Percentiles rank a stretch among this genome's conserved stretches.
Conservation (phyloP, 2,113 vertebrate genomes). For the Bujurquina vittata region DNA sequence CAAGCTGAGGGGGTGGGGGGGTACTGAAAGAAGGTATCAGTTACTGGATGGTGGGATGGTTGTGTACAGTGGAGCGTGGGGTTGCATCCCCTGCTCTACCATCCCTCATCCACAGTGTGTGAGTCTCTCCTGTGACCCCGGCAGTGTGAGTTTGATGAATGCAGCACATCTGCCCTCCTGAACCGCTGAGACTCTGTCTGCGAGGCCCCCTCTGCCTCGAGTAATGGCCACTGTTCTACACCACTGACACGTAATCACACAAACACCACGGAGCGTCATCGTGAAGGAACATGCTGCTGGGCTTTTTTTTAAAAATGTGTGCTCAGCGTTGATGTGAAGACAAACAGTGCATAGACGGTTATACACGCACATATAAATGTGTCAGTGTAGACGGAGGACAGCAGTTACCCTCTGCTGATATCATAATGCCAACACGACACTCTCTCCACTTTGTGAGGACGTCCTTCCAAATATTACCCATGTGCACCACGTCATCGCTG, state of each 20-base stretch:
- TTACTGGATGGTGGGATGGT: constrained; percentile 26
- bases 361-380: constrained; percentile 36
- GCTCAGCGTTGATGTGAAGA: background rate
- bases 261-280: background rate
- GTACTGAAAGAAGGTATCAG: background rate
- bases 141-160: constrained; percentile 89
- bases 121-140: constrained; percentile 84
- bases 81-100: constrained; percentile 75
- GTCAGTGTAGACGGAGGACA: constrained; percentile 51
- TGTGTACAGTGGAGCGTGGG: constrained; percentile 69
- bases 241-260: constrained; percentile 67
- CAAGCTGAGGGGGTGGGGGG: background rate
- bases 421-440: constrained; percentile 21
- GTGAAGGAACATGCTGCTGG: background rate
- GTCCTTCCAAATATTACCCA: constrained; percentile 51
- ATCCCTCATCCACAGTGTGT: constrained; percentile 88
- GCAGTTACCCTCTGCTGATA: constrained; percentile 41
- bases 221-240: constrained; percentile 88
- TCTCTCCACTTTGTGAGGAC: constrained; percentile 30
- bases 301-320: background rate
- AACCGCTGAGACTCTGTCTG: constrained; percentile 83
- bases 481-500: constrained; percentile 19
- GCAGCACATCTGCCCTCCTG: constrained; percentile 90
- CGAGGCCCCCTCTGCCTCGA: constrained; percentile 82
- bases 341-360: constrained; percentile 1